phyloP scores from a whole-genome alignment of 2,888 invertebrate genomes.

The Lycocerus yunnanus region DNA sequence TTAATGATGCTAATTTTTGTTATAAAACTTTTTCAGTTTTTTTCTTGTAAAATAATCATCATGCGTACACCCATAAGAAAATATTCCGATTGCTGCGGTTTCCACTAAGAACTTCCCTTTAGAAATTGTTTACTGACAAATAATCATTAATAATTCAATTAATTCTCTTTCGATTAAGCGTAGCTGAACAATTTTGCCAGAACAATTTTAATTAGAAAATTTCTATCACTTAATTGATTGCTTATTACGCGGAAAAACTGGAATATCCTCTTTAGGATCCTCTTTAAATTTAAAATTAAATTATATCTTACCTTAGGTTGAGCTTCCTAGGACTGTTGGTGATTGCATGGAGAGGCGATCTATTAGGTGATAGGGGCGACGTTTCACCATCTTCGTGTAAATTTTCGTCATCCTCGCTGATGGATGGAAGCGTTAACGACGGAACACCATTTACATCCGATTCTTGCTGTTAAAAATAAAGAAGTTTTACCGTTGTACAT shows the following conservation, averaged over 20 bases:
- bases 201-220: background rate
- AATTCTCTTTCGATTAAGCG: background rate
- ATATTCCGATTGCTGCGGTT: background rate
- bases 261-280: background rate
- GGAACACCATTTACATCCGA: conserved; percentile 79
- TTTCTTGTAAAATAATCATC: background rate
- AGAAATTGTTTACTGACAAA: background rate
- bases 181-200: background rate
- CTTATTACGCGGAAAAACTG: background rate
- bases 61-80: background rate
- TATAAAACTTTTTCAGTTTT: background rate
- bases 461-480: conserved; percentile 61
- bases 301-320: conserved; percentile 55
- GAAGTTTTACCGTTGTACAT: background rate
- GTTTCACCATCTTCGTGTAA: conserved; percentile 72
- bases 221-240: background rate
- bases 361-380: conserved; percentile 68
- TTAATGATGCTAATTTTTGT: background rate
- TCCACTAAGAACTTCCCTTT: background rate
- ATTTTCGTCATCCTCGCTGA: conserved; percentile 94
- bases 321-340: conserved; percentile 69
- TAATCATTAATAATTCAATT: background rate
- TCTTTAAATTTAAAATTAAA: background rate
- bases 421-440: conserved; percentile 85
- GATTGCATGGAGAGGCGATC: conserved; percentile 61